phyloP scores from a whole-genome alignment of 2,113 vertebrate genomes.

The Hippocampus abdominalis region DNA sequence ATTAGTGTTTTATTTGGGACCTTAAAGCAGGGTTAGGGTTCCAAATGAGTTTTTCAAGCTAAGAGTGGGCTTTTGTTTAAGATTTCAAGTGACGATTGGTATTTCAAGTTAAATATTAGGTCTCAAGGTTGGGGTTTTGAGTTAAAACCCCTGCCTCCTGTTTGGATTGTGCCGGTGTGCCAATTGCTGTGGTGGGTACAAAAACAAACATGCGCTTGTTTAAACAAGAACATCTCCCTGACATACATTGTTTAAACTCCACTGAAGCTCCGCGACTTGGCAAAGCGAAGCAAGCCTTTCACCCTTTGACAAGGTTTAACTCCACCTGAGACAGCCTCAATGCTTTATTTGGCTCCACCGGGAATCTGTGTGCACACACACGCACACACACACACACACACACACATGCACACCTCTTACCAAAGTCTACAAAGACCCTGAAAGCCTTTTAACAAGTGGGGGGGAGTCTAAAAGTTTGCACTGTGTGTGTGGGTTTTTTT shows the following conservation, averaged over 20 bases:
- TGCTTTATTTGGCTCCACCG: conserved; percentile 35
- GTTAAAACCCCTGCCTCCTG: not conserved
- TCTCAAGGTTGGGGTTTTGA: not conserved
- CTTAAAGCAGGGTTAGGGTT: not conserved
- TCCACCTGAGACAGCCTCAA: conserved; percentile 36
- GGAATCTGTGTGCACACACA: conserved; percentile 49
- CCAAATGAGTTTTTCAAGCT: too few species aligned
- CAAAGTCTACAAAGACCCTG: conserved; percentile 69
- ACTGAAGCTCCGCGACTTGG: conserved; percentile 16
- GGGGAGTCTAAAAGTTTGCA: conserved; percentile 38
- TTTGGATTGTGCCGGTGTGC: not conserved
- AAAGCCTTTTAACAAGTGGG: conserved; percentile 67
- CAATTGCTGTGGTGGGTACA: not conserved
- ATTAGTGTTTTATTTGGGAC: too few species aligned
- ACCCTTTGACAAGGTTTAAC: conserved; percentile 40
- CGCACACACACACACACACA: conserved; percentile 55
- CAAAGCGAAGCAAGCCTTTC: conserved; percentile 36
- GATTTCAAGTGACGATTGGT: not conserved
- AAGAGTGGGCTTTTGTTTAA: not conserved
- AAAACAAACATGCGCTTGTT: not conserved
- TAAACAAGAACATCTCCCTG: conserved; percentile 3
- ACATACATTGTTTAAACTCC: conserved; percentile 1
- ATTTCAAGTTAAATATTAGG: too few species aligned
- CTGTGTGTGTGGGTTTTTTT: conserved; percentile 8
- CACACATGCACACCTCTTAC: conserved; percentile 54